Evolutionary conservation across 1,140 invertebrate genomes (phyloP).

Genomic region (Atopsyche davidsoni): DNA sequence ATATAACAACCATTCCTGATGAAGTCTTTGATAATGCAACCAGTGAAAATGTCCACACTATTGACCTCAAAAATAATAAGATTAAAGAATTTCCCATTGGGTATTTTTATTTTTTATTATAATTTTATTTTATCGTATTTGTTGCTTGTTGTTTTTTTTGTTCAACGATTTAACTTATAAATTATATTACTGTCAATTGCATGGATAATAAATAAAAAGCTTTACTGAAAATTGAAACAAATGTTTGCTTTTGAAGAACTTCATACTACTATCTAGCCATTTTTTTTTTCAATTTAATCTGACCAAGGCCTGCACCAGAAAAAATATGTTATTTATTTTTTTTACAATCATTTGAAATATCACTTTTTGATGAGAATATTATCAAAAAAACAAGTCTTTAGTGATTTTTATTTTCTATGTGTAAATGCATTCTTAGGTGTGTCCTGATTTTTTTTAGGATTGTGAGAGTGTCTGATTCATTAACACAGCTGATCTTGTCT

Average conservation of each 20-base stretch:
- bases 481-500: constrained; percentile 59
- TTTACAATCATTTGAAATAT: neutral
- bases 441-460: constrained; percentile 42
- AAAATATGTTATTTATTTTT: too few relatives aligned
- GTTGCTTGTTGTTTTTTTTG: neutral
- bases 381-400: too few relatives aligned
- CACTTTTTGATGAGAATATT: neutral
- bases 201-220: neutral
- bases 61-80: constrained; percentile 78
- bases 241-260: too few relatives aligned
- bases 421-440: too few relatives aligned
- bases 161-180: neutral
- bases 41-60: constrained; percentile 62
- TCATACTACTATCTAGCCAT: too few relatives aligned
- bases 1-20: constrained; percentile 59
- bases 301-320: too few relatives aligned
- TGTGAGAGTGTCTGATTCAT: constrained; percentile 44
- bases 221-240: too few relatives aligned
- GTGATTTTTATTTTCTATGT: too few relatives aligned
- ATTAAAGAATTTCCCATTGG: constrained; percentile 60
- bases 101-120: constrained; percentile 43
- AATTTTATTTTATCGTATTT: neutral
- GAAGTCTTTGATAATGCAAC: constrained; percentile 64
- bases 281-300: too few relatives aligned
- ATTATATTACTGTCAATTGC: neutral